Evolutionary conservation across 92 coral and sea anemone species (phyloP), one percentile per base, ranked within the genome.

Genomic region (Siderastrea radians): DNA sequence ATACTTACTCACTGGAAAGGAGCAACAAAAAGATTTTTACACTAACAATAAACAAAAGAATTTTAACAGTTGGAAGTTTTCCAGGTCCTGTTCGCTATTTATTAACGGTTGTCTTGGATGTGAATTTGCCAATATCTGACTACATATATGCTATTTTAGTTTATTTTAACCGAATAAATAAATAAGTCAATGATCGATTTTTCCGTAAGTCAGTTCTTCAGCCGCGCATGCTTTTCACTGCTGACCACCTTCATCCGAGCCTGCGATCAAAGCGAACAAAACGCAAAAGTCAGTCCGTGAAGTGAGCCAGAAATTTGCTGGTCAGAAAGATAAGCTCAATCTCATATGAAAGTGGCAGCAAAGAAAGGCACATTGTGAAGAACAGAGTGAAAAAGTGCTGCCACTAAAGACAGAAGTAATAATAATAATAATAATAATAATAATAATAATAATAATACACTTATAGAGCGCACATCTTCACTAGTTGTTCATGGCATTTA

Each of bases 221-320:
- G 58, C 81, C 19, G 65, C 3, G 67, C 81, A 84, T 76, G 77
- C 84, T 64, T 66, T 84, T 85, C 77, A 85, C 64, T 11, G 77
- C 84, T 68, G 77, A 55, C 6, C 80, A 75, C 89, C 77, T 85
- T 85, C 89, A 85, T 92, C 93, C 54, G 83, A 48, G 86, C 93
- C 95, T 92, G 86, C 93, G 93, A 79, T 85, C 85, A 89, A 82
- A 92, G 85, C 78, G 55, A 78, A 84, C 66, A 80, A 74, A 66
- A 57, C 68, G 17, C 49, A 54, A 85, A 46, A 61, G 59, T 74
- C 78, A 83, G 70, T 8, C 14, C 48, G 61, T 15, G 47, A 53
- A 8, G 65, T 17, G 12, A 17, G 44, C 7, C 8, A 15, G 59
- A 49, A 26, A 26, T 26, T 26, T 26, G 0, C 38, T 26, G 38